Conservation (phyloP, 2,888 invertebrate genomes). For the Synanthedon vespiformis region DNA sequence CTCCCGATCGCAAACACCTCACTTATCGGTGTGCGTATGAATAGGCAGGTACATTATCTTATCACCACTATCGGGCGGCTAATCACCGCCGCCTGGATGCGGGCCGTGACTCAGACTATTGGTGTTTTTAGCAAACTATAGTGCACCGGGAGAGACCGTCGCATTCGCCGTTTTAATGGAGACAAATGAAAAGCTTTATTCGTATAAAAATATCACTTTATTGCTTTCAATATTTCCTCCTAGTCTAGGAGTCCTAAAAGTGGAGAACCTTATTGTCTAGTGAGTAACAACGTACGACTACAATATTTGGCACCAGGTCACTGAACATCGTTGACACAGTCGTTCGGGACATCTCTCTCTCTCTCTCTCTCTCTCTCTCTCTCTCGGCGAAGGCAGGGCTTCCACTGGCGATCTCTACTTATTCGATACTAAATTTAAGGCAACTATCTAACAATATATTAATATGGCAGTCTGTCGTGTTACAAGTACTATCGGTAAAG, state of each 20-base stretch:
- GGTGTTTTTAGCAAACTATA: too few species aligned
- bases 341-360: not conserved
- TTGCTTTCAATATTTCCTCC: constrained; percentile 21
- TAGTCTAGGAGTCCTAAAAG: not conserved
- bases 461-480: constrained; percentile 40
- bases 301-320: constrained; percentile 32
- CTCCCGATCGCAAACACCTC: not conserved
- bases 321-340: not conserved
- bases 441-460: constrained; percentile 3
- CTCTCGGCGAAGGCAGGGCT: too few species aligned
- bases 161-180: too few species aligned
- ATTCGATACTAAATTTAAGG: not conserved
- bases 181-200: not conserved
- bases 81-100: too few species aligned
- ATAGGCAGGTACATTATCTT: not conserved
- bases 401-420: not conserved
- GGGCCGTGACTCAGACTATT: too few species aligned
- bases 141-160: too few species aligned
- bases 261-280: not conserved
- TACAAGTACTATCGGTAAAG: constrained; percentile 1
- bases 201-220: constrained; percentile 47
- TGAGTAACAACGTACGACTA: not conserved
- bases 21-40: not conserved
- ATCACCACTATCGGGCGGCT: not conserved
- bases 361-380: not conserved